Percentiles rank a stretch among this genome's conserved stretches.
Conservation (phyloP, 2,888 invertebrate species). For the Xiphydria camelus region DNA sequence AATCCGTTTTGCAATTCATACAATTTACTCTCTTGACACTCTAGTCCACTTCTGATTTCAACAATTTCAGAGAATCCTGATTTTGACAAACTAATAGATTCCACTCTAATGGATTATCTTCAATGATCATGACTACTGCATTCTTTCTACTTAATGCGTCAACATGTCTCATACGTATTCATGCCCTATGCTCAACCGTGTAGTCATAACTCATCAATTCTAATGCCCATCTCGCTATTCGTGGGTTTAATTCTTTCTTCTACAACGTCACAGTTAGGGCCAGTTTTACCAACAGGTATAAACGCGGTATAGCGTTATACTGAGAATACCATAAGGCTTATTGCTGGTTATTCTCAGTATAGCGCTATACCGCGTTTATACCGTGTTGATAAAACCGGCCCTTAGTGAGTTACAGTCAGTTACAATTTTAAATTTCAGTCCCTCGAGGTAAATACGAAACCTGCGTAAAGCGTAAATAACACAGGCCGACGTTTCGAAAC, state of each 20-base stretch:
- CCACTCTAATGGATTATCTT: constrained; percentile 5
- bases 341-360: no score
- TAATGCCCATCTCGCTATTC: constrained; percentile 39
- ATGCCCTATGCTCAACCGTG: constrained; percentile 27
- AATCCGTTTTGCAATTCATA: constrained; percentile 27
- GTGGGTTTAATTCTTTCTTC: constrained; percentile 37
- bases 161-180: constrained; percentile 32
- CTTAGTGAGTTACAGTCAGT: constrained; percentile 39
- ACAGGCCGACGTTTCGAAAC: no score
- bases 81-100: constrained; percentile 20
- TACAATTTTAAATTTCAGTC: constrained; percentile 35
- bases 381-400: no score
- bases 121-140: constrained; percentile 2
- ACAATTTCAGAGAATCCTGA: constrained; percentile 2
- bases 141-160: constrained; percentile 31
- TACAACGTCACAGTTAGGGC: constrained; percentile 33
- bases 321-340: no score
- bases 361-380: no score
- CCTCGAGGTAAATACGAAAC: constrained; percentile 34
- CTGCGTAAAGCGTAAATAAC: constrained; percentile 31
- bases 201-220: constrained; percentile 33
- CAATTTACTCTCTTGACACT: constrained; percentile 4
- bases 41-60: not conserved
- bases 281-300: no score
- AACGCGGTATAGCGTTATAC: no score